phyloP scores from a whole-genome alignment of 64 coral and sea anemone genomes.

The Stichodactyla mertensii region DNA sequence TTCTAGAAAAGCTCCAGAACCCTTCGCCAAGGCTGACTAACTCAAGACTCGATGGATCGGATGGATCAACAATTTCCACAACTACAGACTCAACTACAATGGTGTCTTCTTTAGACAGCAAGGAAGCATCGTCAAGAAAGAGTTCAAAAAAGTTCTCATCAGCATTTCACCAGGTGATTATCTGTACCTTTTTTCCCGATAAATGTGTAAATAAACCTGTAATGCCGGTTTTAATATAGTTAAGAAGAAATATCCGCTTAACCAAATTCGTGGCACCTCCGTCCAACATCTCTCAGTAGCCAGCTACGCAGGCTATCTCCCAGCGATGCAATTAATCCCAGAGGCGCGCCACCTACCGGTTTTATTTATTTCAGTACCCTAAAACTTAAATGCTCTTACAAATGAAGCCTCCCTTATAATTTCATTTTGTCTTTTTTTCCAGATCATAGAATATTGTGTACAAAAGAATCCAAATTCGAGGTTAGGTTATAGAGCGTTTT shows the following conservation, averaged over 20 bases:
- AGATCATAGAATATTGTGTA: constrained; percentile 52
- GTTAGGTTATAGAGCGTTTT: background rate
- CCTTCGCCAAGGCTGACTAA: constrained; percentile 38
- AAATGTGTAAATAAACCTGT: background rate
- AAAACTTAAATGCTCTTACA: too few relatives aligned
- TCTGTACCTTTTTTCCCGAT: background rate
- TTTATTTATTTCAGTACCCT: too few relatives aligned
- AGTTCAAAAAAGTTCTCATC: constrained; percentile 15
- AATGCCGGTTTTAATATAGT: background rate
- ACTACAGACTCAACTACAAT: background rate
- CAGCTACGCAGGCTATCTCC: too few relatives aligned
- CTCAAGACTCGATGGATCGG: constrained; percentile 11
- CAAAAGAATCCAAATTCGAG: constrained; percentile 41
- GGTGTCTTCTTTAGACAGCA: background rate
- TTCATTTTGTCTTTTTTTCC: background rate
- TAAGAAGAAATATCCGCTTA: background rate
- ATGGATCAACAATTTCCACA: constrained; percentile 4
- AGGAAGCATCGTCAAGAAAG: background rate
- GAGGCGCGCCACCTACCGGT: too few relatives aligned
- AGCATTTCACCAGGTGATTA: constrained; percentile 41
- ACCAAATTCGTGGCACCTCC: background rate
- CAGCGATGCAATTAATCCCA: too few relatives aligned
- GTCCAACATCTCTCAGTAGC: too few relatives aligned
- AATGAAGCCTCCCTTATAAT: background rate
- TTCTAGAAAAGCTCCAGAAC: constrained; percentile 47